Percentiles rank a stretch among this genome's conserved stretches.
Conservation (phyloP, 2,113 vertebrate species). For the Callopanchax toddi region DNA sequence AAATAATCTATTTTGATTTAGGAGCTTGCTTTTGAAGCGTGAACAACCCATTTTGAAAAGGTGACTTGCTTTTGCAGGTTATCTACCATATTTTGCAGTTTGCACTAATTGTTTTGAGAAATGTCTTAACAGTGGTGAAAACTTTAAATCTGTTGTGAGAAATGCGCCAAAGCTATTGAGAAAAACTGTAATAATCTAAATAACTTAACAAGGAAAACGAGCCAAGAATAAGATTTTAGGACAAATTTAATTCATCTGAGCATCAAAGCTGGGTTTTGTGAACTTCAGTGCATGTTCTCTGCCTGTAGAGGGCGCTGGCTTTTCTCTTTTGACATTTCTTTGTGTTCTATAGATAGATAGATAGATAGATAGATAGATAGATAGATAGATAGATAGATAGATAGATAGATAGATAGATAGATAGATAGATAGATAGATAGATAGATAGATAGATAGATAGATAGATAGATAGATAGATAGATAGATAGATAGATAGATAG, state of each 20-base stretch:
- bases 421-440: slow-evolving; percentile 28
- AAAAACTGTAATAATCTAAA: not conserved
- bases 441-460: slow-evolving; percentile 42
- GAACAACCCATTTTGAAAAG: no score
- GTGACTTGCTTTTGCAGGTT: no score
- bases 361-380: slow-evolving; percentile 13
- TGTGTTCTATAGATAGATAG: slow-evolving; percentile 29
- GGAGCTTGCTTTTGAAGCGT: no score
- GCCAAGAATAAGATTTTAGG: no score
- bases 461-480: slow-evolving; percentile 50
- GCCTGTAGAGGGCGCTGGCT: slow-evolving; percentile 76
- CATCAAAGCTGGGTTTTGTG: not conserved
- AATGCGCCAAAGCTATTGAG: no score
- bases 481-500: slow-evolving; percentile 39
- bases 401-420: slow-evolving; percentile 29
- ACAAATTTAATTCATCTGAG: not conserved
- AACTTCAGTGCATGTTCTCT: not conserved
- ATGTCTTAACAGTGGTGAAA: no score
- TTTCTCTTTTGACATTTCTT: slow-evolving; percentile 72
- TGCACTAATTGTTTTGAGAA: no score
- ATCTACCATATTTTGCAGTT: no score
- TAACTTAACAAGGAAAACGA: not conserved
- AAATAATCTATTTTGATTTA: no score
- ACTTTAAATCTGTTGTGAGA: no score
- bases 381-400: slow-evolving; percentile 45